Conservation (phyloP, 1,140 invertebrate genomes). For the Brachionus rotundiformis region DNA sequence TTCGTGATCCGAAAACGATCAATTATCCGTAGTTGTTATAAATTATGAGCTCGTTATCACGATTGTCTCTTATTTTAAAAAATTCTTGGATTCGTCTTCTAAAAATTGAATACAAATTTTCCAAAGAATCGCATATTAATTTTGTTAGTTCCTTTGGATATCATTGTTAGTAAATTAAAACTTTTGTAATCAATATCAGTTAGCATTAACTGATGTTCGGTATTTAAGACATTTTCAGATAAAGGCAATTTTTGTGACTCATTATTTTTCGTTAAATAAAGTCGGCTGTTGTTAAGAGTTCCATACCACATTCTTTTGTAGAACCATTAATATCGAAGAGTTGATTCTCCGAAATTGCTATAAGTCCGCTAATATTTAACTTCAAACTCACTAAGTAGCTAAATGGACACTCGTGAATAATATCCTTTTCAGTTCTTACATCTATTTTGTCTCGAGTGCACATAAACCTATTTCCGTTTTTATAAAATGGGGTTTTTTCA, state of each 20-base stretch:
- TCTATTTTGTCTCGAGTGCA: neutral
- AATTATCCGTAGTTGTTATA: constrained; percentile 3
- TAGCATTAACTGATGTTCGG: neutral
- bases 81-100: neutral
- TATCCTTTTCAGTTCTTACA: neutral
- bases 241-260: neutral
- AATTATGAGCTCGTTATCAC: neutral
- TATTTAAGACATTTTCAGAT: neutral
- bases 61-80: neutral
- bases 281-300: neutral
- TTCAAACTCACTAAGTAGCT: neutral
- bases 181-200: neutral
- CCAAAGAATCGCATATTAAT: neutral
- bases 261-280: constrained; percentile 11
- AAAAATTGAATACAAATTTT: neutral
- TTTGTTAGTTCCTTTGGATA: neutral
- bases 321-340: neutral
- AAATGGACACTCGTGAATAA: constrained; percentile 26
- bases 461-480: neutral
- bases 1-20: neutral
- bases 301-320: neutral
- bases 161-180: neutral
- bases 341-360: neutral
- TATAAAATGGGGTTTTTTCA: neutral
- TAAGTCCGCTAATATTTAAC: neutral